A percentile compares a stretch with the other conserved stretches of the same genome.
These are phyloP conservation scores for Holacanthus passer DNA, from an alignment of 2,113 vertebrate genomes.

Conservation along the genomic window DNA sequence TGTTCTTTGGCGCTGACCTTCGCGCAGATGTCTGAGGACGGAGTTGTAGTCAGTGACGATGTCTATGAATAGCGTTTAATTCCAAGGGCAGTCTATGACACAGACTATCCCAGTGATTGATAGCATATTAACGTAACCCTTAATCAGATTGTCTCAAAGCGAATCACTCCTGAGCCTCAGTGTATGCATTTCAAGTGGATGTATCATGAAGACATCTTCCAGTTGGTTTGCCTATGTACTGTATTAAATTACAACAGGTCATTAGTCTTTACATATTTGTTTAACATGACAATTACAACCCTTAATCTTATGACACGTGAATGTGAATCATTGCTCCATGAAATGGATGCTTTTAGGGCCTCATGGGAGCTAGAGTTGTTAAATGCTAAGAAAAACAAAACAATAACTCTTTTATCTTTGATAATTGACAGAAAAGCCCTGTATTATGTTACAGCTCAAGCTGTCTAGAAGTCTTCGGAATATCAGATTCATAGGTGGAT, in stretches of 20 bases:
- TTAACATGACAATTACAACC: too few species aligned
- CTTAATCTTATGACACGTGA: neutral
- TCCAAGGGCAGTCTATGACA: constrained; percentile 41
- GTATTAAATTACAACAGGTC: neutral
- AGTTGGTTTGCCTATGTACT: neutral
- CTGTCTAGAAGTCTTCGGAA: too few species aligned
- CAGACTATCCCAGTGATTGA: constrained; percentile 27
- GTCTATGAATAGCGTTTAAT: constrained; percentile 45
- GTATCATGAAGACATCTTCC: neutral
- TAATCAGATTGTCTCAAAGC: constrained; percentile 58
- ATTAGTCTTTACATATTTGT: too few species aligned
- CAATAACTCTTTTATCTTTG: neutral
- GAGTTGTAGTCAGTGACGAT: neutral
- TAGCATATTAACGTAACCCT: constrained; percentile 38
- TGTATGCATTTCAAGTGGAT: neutral
- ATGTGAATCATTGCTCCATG: neutral
- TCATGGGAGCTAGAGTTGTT: neutral
- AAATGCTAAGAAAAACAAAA: neutral
- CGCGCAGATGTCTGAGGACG: neutral
- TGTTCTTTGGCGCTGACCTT: constrained; percentile 33
- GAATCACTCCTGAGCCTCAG: constrained; percentile 26
- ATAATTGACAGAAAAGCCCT: neutral
- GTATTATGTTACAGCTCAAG: too few species aligned
- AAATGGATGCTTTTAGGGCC: neutral
- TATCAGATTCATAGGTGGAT: too few species aligned